Percentiles rank a stretch among this genome's conserved stretches.
phyloP scores from a whole-genome alignment of 2,797 vertebrate species.

The Protosalanx chinensis region DNA sequence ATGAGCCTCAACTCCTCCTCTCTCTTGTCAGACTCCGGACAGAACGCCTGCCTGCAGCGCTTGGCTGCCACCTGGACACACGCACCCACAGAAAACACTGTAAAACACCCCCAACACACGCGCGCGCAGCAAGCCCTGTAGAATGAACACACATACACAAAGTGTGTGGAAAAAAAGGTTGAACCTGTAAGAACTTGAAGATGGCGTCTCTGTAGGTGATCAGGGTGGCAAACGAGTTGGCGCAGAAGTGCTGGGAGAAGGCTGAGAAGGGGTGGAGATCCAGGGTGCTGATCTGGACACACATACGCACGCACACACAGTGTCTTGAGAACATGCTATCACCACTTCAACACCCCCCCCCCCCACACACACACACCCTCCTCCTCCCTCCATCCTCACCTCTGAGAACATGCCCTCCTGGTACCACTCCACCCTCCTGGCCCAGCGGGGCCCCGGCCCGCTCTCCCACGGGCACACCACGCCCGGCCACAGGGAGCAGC shows the following conservation, averaged over 20 bases:
- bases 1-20: conserved; percentile 56
- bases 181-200: conserved; percentile 63
- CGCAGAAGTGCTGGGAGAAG: conserved; percentile 60
- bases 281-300: conserved; percentile 49
- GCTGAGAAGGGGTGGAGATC: conserved; percentile 51
- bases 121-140: neutral
- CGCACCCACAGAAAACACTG: neutral
- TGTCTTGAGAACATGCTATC: too few species aligned
- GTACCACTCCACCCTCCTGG: conserved; percentile 61
- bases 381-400: conserved; percentile 46
- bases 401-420: conserved; percentile 53
- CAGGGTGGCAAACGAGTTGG: conserved; percentile 52
- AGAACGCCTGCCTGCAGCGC: conserved; percentile 46
- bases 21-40: neutral
- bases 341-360: too few species aligned
- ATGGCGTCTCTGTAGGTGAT: conserved; percentile 63
- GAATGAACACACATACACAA: neutral
- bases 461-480: conserved; percentile 29
- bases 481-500: conserved; percentile 62
- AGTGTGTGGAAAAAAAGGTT: conserved; percentile 24
- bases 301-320: neutral
- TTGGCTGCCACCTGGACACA: conserved; percentile 44
- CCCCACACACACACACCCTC: too few species aligned
- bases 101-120: conserved; percentile 9
- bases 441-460: conserved; percentile 1